Conservation (phyloP, 2,113 vertebrate species). For the Nicator chloris region DNA sequence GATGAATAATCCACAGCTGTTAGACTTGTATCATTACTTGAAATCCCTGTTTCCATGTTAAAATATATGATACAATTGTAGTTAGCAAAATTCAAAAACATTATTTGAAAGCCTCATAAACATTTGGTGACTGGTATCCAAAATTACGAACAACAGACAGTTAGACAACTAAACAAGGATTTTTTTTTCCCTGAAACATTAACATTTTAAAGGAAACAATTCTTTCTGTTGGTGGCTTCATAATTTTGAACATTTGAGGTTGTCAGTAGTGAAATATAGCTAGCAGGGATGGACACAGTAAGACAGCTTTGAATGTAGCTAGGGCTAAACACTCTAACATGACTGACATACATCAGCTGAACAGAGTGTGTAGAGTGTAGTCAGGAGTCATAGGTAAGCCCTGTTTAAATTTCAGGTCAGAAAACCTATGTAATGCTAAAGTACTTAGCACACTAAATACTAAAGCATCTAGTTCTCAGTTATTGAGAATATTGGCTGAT, state of each 20-base stretch:
- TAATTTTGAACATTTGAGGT: neutral
- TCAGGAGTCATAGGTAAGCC: neutral
- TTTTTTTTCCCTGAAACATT: neutral
- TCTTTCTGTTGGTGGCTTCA: neutral
- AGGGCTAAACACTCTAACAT: neutral
- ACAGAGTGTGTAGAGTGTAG: neutral
- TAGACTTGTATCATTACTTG: neutral
- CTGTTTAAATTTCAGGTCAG: neutral
- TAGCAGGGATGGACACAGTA: neutral
- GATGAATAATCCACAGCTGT: neutral
- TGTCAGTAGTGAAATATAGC: neutral
- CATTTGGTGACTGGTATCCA: neutral
- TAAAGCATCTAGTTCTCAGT: neutral
- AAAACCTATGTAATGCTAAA: neutral
- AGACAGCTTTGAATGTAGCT: neutral
- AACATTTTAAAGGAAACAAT: neutral
- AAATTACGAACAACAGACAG: neutral
- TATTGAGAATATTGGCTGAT: neutral
- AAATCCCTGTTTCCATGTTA: neutral
- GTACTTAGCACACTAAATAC: neutral
- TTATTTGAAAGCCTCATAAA: neutral
- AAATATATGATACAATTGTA: neutral
- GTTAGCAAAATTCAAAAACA: neutral
- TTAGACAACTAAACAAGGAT: neutral
- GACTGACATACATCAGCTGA: neutral